Percentiles rank a stretch among this genome's conserved stretches.
These are phyloP conservation scores for Periophthalmus magnuspinnatus DNA, from an alignment of 2,797 vertebrate genomes.

Conservation along the genomic window DNA sequence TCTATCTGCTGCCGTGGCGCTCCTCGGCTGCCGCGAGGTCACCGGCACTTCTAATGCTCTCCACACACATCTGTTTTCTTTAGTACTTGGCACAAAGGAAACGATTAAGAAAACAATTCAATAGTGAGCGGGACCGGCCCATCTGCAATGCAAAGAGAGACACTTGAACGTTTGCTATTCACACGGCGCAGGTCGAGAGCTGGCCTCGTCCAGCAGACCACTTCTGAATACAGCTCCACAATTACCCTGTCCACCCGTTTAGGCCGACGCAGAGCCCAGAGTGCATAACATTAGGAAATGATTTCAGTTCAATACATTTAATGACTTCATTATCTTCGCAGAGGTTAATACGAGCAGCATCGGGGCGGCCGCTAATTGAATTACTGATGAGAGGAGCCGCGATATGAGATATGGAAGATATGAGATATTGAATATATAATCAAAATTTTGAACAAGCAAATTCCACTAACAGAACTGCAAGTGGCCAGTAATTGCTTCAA, in stretches of 20 bases:
- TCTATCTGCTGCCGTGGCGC: conserved; percentile 26
- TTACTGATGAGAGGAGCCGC: conserved; percentile 12
- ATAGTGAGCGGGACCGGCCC: conserved; percentile 65
- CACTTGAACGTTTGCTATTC: conserved; percentile 70
- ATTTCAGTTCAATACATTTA: conserved; percentile 32
- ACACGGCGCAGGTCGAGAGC: conserved; percentile 61
- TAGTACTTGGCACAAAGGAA: conserved; percentile 78
- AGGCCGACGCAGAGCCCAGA: conserved; percentile 25
- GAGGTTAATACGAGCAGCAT: conserved; percentile 18
- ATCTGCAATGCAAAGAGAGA: conserved; percentile 80
- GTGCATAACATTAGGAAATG: conserved; percentile 18
- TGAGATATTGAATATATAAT: conserved; percentile 11
- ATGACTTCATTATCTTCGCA: conserved; percentile 20
- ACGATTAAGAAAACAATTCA: conserved; percentile 83
- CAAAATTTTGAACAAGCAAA: conserved; percentile 15
- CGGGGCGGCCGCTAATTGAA: conserved; percentile 10
- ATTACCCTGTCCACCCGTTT: conserved; percentile 27
- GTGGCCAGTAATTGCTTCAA: neutral
- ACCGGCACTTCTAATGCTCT: conserved; percentile 75
- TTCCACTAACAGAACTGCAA: conserved; percentile 4
- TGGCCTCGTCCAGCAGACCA: conserved; percentile 60
- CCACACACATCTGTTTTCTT: conserved; percentile 80
- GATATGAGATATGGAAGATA: conserved; percentile 12
- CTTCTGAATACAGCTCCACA: conserved; percentile 56
- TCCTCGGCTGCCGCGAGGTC: conserved; percentile 67